phyloP scores from a whole-genome alignment of 2,797 vertebrate genomes.

The Anas bahamensis region DNA sequence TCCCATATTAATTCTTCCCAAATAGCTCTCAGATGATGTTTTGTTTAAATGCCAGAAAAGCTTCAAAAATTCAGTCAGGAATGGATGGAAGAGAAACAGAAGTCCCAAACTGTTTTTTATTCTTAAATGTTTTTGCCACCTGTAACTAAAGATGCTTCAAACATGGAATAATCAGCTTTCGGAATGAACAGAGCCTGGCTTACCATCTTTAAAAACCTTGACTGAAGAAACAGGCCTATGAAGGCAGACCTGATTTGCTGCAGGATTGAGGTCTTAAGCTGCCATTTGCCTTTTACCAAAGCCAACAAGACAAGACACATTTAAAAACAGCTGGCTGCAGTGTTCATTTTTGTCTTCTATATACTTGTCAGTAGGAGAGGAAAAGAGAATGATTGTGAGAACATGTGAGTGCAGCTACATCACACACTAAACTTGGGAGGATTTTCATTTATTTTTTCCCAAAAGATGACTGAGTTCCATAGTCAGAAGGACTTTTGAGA shows the following conservation, averaged over 20 bases:
- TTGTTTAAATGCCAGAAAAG: background rate
- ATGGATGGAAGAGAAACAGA: background rate
- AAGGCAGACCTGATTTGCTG: background rate
- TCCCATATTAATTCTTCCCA: background rate
- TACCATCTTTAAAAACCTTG: background rate
- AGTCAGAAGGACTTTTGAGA: background rate
- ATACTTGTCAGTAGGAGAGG: background rate
- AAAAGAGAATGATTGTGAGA: background rate
- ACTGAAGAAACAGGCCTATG: background rate
- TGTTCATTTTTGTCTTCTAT: slow-evolving; percentile 13
- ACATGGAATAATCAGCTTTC: background rate
- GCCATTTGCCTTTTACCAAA: background rate
- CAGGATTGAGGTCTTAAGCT: background rate
- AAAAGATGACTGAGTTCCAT: background rate
- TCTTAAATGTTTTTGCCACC: background rate
- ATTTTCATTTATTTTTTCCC: background rate
- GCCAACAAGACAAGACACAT: background rate
- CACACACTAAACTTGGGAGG: background rate
- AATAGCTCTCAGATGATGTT: background rate
- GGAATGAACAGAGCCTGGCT: background rate
- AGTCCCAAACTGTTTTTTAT: background rate
- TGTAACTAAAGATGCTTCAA: background rate
- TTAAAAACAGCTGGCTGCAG: background rate
- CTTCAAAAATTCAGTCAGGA: background rate
- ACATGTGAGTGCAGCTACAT: background rate